Evolutionary conservation across 2,113 vertebrate species (phyloP).

Genomic region (Sphaerodactylus townsendi): DNA sequence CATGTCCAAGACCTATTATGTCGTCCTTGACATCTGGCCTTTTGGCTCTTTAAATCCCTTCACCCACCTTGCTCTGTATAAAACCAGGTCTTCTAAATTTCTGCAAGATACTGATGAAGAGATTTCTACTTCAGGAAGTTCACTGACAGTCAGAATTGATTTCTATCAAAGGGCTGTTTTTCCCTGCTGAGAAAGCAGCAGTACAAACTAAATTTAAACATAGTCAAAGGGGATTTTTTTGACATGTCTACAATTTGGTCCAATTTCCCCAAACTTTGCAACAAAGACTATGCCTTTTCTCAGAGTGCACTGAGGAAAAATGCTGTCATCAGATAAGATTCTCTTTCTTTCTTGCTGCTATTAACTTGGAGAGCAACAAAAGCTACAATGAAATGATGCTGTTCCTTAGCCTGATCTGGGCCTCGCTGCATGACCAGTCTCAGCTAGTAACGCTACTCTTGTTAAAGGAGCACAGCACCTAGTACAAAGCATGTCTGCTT

Average conservation of each 20-base stretch:
- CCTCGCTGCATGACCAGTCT: neutral
- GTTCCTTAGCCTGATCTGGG: neutral
- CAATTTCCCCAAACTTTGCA: neutral
- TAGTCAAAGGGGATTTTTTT: neutral
- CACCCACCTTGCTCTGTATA: neutral
- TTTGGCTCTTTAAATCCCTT: neutral
- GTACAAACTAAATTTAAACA: constrained; percentile 1
- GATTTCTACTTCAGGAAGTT: neutral
- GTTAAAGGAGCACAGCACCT: neutral
- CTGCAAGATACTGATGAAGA: neutral
- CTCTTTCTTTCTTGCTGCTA: neutral
- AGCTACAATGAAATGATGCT: neutral
- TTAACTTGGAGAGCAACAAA: neutral
- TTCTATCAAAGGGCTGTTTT: neutral
- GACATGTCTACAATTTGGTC: neutral
- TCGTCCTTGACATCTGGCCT: neutral
- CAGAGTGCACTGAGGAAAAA: neutral
- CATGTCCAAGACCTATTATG: neutral
- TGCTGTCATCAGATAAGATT: neutral
- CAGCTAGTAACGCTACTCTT: neutral
- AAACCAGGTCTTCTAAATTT: neutral
- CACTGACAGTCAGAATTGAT: neutral
- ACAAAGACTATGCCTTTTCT: neutral
- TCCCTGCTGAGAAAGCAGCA: constrained; percentile 1
- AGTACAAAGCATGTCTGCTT: neutral